These are phyloP conservation scores for Aphaenogaster floridana DNA, from an alignment of 1,140 invertebrate species.

Conservation along the genomic window DNA sequence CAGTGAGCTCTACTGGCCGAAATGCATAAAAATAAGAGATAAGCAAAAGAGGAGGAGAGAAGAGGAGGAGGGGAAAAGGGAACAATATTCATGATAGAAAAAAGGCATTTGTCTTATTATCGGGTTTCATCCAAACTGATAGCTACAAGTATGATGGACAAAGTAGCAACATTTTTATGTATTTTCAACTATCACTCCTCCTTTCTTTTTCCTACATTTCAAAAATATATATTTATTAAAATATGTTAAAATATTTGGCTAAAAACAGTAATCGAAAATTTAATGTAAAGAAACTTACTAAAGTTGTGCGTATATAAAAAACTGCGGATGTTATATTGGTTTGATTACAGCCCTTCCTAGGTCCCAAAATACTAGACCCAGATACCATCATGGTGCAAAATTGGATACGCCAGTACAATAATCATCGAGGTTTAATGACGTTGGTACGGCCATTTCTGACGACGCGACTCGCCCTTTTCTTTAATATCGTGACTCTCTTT, in stretches of 20 bases:
- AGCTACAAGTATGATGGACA: neutral
- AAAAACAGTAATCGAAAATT: neutral
- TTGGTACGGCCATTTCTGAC: constrained; percentile 15
- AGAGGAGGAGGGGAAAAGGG: neutral
- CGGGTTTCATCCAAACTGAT: neutral
- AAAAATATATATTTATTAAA: neutral
- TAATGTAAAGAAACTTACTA: neutral
- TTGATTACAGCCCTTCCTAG: neutral
- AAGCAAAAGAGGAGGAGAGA: neutral
- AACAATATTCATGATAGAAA: neutral
- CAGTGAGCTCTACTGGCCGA: neutral
- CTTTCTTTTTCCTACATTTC: neutral
- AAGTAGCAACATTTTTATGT: neutral
- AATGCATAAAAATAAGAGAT: constrained; percentile 1
- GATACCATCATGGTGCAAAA: constrained; percentile 13
- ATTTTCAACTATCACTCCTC: neutral
- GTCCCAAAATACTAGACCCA: constrained; percentile 4
- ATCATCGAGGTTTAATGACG: constrained; percentile 60
- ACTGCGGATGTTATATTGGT: neutral
- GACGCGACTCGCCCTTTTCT: constrained; percentile 8
- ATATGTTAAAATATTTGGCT: neutral
- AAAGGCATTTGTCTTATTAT: neutral
- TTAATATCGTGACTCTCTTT: constrained; percentile 45
- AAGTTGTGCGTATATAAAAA: neutral
- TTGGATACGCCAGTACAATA: constrained; percentile 76